Percentiles rank a stretch among this genome's conserved stretches.
Evolutionary conservation across 2,888 invertebrate species (phyloP).

Genomic region (Gordius sp.): DNA sequence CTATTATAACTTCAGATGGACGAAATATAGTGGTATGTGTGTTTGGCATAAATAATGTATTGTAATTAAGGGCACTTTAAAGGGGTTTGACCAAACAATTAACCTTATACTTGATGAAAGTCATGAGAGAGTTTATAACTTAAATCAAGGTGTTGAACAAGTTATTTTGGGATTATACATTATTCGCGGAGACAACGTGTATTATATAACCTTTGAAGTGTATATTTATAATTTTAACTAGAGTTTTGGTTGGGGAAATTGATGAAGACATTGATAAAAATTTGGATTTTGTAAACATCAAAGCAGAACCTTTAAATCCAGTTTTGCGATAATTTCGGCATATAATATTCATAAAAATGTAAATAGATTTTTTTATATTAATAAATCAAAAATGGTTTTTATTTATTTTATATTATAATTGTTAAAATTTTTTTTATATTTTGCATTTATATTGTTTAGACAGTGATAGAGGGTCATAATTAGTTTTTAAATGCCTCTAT

Average conservation of each 20-base stretch:
- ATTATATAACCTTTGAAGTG: conserved; percentile 29
- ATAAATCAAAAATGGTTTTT: too few relatives aligned
- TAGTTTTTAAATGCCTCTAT: too few relatives aligned
- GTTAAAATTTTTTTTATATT: too few relatives aligned
- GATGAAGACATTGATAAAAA: conserved; percentile 35
- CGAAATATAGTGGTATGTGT: conserved; percentile 58
- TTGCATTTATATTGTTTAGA: too few relatives aligned
- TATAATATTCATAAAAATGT: not conserved
- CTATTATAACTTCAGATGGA: conserved; percentile 80
- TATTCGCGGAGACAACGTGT: conserved; percentile 88
- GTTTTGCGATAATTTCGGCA: conserved; percentile 23
- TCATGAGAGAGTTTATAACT: conserved; percentile 86
- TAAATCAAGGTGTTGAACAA: conserved; percentile 64
- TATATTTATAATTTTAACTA: conserved; percentile 22
- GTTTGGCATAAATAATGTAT: not conserved
- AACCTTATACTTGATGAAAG: conserved; percentile 90
- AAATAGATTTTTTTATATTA: too few relatives aligned
- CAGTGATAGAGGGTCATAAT: too few relatives aligned
- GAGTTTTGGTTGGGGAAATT: conserved; percentile 36
- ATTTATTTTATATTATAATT: too few relatives aligned
- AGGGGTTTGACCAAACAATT: conserved; percentile 97
- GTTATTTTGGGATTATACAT: conserved; percentile 87
- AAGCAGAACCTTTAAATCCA: conserved; percentile 33
- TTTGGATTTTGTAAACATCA: conserved; percentile 33
- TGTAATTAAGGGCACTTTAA: conserved; percentile 50